Conservation (phyloP, 2,888 invertebrate genomes). For the Brachynemurus nebulosus region DNA sequence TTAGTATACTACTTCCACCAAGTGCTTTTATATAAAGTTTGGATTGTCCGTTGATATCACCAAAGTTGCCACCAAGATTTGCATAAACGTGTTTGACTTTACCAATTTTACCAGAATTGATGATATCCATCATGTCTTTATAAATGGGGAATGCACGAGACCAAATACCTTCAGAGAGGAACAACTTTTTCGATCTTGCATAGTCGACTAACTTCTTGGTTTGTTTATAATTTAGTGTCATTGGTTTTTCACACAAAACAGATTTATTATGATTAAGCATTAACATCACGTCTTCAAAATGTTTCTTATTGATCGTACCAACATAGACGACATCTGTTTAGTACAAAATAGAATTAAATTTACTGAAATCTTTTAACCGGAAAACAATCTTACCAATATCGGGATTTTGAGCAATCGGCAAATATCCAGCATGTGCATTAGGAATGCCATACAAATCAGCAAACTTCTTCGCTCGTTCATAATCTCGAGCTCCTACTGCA, state of each 20-base stretch:
- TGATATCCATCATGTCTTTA: constrained; percentile 46
- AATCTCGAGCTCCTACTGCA: constrained; percentile 65
- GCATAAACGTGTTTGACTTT: no score
- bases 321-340: constrained; percentile 74
- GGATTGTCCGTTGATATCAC: no score
- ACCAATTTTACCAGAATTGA: no score
- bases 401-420: constrained; percentile 54
- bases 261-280: constrained; percentile 73
- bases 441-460: constrained; percentile 57
- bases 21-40: no score
- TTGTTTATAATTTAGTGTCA: constrained; percentile 67
- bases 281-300: constrained; percentile 52
- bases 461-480: constrained; percentile 60
- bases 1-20: no score
- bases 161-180: constrained; percentile 88
- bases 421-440: constrained; percentile 62
- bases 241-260: constrained; percentile 82
- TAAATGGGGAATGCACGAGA: constrained; percentile 69
- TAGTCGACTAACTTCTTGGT: constrained; percentile 50
- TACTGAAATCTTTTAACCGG: no score
- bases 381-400: constrained; percentile 76
- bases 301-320: constrained; percentile 61
- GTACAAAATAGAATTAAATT: no score
- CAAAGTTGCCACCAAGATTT: no score
- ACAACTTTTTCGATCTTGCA: constrained; percentile 56